Percentiles rank a stretch among this genome's conserved stretches.
These are phyloP conservation scores for Lithophane ornitopus DNA, from an alignment of 2,888 invertebrate genomes.

Conservation along the genomic window DNA sequence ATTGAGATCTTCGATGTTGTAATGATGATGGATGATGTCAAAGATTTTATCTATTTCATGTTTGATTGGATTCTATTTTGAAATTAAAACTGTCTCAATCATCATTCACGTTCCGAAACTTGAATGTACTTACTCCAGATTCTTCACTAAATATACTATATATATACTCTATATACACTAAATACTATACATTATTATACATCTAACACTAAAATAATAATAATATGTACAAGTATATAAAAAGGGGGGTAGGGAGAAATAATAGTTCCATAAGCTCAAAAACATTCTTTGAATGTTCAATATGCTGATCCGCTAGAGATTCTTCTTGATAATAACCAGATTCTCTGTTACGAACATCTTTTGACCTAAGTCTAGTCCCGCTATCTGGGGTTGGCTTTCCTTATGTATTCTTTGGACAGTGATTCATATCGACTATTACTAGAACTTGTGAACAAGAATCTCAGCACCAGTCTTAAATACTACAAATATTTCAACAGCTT, in stretches of 20 bases:
- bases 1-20: constrained; percentile 14
- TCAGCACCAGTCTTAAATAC: constrained; percentile 32
- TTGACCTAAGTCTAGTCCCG: no score
- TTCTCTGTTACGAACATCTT: neutral
- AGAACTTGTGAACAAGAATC: constrained; percentile 7
- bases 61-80: no score
- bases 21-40: neutral
- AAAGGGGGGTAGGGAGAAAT: no score
- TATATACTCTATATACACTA: no score
- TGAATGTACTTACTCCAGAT: neutral
- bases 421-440: constrained; percentile 4
- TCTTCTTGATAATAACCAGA: neutral
- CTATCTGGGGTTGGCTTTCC: neutral
- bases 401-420: neutral
- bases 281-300: neutral
- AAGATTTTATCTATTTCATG: neutral
- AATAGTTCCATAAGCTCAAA: neutral
- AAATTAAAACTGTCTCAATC: neutral
- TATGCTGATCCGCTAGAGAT: neutral
- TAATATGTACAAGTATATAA: no score
- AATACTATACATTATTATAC: no score
- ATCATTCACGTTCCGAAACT: neutral
- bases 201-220: no score
- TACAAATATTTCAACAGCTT: constrained; percentile 21
- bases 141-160: no score